A percentile compares a stretch with the other conserved stretches of the same genome.
These are phyloP conservation scores for Callipepla squamata DNA, from an alignment of 2,113 vertebrate species.

Conservation along the genomic window DNA sequence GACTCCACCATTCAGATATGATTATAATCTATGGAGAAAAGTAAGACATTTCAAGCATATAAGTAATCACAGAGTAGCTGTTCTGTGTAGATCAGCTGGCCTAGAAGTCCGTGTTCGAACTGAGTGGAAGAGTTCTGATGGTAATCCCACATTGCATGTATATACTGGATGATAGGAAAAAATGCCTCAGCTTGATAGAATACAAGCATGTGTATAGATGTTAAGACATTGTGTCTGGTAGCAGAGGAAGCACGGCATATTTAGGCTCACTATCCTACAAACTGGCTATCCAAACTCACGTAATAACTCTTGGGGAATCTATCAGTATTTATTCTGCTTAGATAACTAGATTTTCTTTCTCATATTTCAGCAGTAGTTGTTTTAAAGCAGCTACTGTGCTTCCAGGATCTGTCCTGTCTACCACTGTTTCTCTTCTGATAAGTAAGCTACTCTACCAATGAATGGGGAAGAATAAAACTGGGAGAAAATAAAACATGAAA, in stretches of 20 bases:
- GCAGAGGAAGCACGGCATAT: neutral
- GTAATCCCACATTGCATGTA: neutral
- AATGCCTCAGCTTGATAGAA: neutral
- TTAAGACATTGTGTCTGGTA: neutral
- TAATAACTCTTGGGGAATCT: neutral
- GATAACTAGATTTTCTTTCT: neutral
- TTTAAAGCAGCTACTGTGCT: neutral
- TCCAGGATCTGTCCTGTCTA: neutral
- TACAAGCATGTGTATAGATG: neutral
- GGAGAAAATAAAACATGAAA: neutral
- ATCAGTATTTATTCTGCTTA: neutral
- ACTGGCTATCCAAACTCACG: neutral
- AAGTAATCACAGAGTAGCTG: neutral
- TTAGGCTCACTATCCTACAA: neutral
- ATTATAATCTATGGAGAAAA: neutral
- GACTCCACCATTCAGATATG: neutral
- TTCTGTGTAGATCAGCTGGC: neutral
- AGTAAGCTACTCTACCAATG: neutral
- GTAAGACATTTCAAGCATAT: neutral
- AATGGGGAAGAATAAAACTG: neutral
- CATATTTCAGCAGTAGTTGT: neutral
- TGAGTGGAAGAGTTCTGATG: neutral
- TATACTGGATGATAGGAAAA: neutral
- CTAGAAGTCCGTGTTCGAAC: neutral
- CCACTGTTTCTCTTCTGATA: neutral